Conservation (phyloP, 1,140 invertebrate genomes). For the Drosophila jambulina region DNA sequence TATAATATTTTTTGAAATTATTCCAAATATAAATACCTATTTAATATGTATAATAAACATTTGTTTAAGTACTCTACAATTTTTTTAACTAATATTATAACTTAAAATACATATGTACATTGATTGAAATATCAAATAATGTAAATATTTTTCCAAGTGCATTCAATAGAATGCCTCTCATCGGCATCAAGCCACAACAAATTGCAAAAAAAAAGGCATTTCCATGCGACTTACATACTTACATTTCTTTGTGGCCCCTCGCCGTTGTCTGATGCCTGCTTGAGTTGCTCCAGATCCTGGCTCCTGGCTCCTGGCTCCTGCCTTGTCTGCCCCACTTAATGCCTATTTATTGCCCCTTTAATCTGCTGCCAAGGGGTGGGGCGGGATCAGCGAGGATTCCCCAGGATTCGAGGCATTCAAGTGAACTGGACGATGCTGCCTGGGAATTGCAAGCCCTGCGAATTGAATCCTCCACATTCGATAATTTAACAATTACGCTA, state of each 20-base stretch:
- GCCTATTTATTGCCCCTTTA: conserved; percentile 80
- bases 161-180: conserved; percentile 10
- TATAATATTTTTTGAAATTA: too few relatives aligned
- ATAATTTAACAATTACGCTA: conserved; percentile 44
- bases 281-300: conserved; percentile 16
- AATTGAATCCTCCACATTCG: conserved; percentile 33
- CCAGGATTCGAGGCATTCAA: conserved; percentile 41
- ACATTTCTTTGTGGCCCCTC: conserved; percentile 70
- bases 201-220: conserved; percentile 68
- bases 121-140: too few relatives aligned
- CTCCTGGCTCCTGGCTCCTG: not conserved
- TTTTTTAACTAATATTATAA: too few relatives aligned
- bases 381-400: not conserved
- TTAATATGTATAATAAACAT: not conserved
- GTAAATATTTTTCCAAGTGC: not conserved
- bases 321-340: conserved; percentile 72
- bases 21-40: too few relatives aligned
- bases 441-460: conserved; percentile 13
- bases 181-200: conserved; percentile 66
- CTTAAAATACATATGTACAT: not conserved
- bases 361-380: conserved; percentile 33
- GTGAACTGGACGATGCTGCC: conserved; percentile 47
- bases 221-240: conserved; percentile 80
- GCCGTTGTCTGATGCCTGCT: conserved; percentile 24
- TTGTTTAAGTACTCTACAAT: not conserved